Base-by-base conservation (phyloP, 2,797 vertebrate genomes). In the Centroberyx gerrardi region DNA sequence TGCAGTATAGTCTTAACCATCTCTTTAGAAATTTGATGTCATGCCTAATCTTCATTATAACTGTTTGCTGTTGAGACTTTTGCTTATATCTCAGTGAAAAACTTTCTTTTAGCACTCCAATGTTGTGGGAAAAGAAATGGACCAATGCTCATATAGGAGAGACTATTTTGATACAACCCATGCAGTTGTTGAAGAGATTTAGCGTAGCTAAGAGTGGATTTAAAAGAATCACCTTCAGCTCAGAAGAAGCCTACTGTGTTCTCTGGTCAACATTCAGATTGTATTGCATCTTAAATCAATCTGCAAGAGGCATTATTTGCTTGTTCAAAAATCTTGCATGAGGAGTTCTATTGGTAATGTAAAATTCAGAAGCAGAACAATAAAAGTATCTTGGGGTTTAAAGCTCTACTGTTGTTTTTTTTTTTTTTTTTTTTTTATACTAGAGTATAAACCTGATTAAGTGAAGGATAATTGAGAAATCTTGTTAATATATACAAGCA, bases 301-400 rank as follows among this genome's bases (percentile, higher is more conserved):
- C 68, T 74, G 74, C 78, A 59, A 69, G 61, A 82, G 62, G 76
- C 61, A 72, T 79, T 72, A 54, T 68, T 76, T 87, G 70, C 65
- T 82, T 71, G 71, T 79, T 81, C 62, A 51, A 36, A 78, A 62
- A 22, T 78, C 61, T 78, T 88, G 85, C 89, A 92, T 89, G 86
- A 85, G 56, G 54, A 66, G 68, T 62, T 80, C 36, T 70, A 60
- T 60, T 82, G 70, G 61, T 87, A 82, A 88, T 83, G 65, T 85
- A 74, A 38, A 68, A 62, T 71, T 87, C 38, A 75, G 71, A 69
- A 73, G 65, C 49, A 56, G 56, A 84, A 85, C 51, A 90, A 88
- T 87, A 88, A 90, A 89, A 84, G 56, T 69, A 64, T 72, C 69
- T 83, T 90, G 66, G 59, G 67, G 58, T 83, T 83, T 59, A 80